These are phyloP conservation scores for Centropyge bicolor DNA, from an alignment of 2,797 vertebrate genomes.

Conservation along the genomic window DNA sequence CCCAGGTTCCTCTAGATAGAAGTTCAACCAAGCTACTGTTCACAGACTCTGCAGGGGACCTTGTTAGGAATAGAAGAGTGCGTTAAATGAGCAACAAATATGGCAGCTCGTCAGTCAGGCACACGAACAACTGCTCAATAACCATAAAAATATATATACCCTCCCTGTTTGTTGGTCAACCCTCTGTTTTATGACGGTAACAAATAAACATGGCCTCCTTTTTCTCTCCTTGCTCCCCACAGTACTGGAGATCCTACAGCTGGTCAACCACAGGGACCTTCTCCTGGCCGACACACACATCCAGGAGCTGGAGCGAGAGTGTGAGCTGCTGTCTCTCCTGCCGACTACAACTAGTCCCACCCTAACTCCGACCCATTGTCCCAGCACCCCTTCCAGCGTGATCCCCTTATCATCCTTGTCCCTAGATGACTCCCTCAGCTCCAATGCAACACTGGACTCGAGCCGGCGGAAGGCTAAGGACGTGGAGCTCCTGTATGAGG, in stretches of 20 bases:
- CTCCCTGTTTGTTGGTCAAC: background rate
- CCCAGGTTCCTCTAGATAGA: conserved; percentile 69
- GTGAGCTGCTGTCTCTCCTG: conserved; percentile 81
- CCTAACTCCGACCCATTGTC: conserved; percentile 46
- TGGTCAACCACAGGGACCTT: conserved; percentile 92
- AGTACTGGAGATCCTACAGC: conserved; percentile 93
- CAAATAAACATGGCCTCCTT: background rate
- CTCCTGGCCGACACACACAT: conserved; percentile 92
- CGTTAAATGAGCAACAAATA: conserved; percentile 57
- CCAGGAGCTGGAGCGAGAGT: conserved; percentile 92
- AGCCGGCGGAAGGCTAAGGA: conserved; percentile 90
- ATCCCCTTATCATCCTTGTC: conserved; percentile 49
- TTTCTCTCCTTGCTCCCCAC: conserved; percentile 27
- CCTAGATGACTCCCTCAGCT: conserved; percentile 75
- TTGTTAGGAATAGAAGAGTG: conserved; percentile 51
- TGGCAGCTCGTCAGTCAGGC: conserved; percentile 46
- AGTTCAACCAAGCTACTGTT: conserved; percentile 64
- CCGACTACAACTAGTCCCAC: conserved; percentile 60
- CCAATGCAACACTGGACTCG: conserved; percentile 82
- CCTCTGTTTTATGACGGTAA: background rate
- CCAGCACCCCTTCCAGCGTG: conserved; percentile 45
- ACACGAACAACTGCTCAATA: conserved; percentile 18
- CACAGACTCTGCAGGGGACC: conserved; percentile 58
- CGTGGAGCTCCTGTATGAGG: conserved; percentile 93
- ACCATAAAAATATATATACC: background rate